A percentile compares a stretch with the other conserved stretches of the same genome.
phyloP scores from a whole-genome alignment of 2,888 invertebrate genomes.

The Drosophila greeni region DNA sequence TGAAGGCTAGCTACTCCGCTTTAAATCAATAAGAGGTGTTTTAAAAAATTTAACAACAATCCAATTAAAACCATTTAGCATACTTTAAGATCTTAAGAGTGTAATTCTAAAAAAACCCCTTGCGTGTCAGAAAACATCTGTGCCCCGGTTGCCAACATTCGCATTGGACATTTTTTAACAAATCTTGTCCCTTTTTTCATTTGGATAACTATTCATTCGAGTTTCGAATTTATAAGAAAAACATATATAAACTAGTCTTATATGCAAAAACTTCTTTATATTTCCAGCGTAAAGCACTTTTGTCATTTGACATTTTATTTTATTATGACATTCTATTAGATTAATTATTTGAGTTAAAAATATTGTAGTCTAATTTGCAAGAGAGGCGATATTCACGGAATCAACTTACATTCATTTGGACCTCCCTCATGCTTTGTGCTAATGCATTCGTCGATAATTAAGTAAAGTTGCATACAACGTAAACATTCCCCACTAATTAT shows the following conservation, averaged over 20 bases:
- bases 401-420: not conserved
- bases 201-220: too few species aligned
- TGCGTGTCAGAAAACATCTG: too few species aligned
- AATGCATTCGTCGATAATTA: slow-evolving; percentile 67
- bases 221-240: too few species aligned
- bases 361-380: not conserved
- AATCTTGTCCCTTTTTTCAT: too few species aligned
- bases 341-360: not conserved
- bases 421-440: slow-evolving; percentile 23
- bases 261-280: too few species aligned
- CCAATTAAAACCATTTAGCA: not conserved
- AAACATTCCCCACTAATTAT: slow-evolving; percentile 59
- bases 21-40: not conserved
- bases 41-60: not conserved
- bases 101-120: not conserved
- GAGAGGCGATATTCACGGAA: not conserved
- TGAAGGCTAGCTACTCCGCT: not conserved
- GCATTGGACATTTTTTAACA: too few species aligned
- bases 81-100: not conserved
- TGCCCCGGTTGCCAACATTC: too few species aligned
- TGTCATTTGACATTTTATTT: too few species aligned
- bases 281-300: too few species aligned
- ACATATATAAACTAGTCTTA: too few species aligned
- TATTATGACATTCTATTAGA: not conserved
- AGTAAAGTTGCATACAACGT: slow-evolving; percentile 55